Base-by-base conservation (phyloP, 2,113 vertebrate genomes). In the Cyprinus carpio region DNA sequence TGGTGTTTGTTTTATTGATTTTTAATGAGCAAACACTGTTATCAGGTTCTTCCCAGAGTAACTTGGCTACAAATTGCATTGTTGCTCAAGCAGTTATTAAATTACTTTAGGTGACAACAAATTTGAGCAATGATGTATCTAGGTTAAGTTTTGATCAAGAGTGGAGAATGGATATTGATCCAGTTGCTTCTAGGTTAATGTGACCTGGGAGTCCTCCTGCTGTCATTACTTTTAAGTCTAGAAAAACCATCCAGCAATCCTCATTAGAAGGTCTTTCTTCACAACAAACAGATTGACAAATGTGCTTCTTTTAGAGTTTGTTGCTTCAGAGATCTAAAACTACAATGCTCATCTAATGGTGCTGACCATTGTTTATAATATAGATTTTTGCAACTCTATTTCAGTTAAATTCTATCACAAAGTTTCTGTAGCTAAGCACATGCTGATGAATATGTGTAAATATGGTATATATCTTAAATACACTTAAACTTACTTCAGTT, bases 91-190 rank as follows among this genome's bases (percentile, higher is more conserved):
- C 79, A 84, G 54, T 88, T 82, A 71, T 74, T 69, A 90, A 89
- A 92, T 90, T 90, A 91, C 87, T 83, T 84, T 81, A 56, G 84
- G 89, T 92, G 89, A 92, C 88, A 92, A 89, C 84, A 86, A 82
- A 64, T 83, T 85, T 76, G 43, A 84, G 85, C 88, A 85, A 88
- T 89, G 88, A 93, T 92, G 89, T 75, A 89, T 93, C 89, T 91
- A 87, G 87, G 86, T 91, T 86, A 87, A 58, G 84, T 87, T 88
- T 88, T 92, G 91, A 91, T 91, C 84, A 56, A 74, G 69, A 90
- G 85, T 69, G 83, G 71, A 84, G 81, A 90, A 89, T 87, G 80
- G 85, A 60, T 92, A 93, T 92, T 75, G 90, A 93, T 93, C 81
- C 25, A 81, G 18, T 46, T 77, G 37, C 60, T 60, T 43, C 67